A percentile compares a stretch with the other conserved stretches of the same genome.
These are phyloP conservation scores for Uropetala carovei DNA, from an alignment of 2,888 invertebrate genomes.

Conservation along the genomic window DNA sequence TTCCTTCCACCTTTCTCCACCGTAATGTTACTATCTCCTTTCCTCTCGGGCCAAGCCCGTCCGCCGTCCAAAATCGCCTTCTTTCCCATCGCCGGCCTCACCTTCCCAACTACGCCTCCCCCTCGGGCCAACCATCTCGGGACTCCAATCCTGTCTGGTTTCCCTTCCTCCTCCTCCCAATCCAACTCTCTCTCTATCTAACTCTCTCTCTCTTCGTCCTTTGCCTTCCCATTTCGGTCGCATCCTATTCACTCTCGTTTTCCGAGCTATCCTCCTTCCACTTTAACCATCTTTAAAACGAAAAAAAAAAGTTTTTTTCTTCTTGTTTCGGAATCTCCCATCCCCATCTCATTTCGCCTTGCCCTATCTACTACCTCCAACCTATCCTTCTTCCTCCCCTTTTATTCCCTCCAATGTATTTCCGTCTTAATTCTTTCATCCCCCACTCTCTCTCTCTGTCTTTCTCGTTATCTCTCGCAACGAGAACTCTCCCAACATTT, in stretches of 20 bases:
- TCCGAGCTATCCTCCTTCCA: constrained; percentile 19
- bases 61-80: not conserved
- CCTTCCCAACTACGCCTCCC: constrained; percentile 39
- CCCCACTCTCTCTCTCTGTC: constrained; percentile 8
- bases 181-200: constrained; percentile 3
- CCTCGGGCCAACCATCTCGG: constrained; percentile 27
- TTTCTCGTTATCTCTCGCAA: constrained; percentile 26
- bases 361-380: not conserved
- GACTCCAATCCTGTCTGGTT: constrained; percentile 48
- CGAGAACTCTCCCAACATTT: constrained; percentile 16
- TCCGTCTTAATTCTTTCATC: constrained; percentile 54
- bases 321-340: constrained; percentile 9
- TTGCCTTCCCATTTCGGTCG: constrained; percentile 3
- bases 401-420: constrained; percentile 14
- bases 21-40: not conserved
- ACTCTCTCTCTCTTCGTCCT: constrained; percentile 25
- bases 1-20: not conserved
- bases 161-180: not conserved
- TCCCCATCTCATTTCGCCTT: constrained; percentile 8
- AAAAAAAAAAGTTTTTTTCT: not conserved
- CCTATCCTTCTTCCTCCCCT: not conserved
- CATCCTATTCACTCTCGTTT: constrained; percentile 53
- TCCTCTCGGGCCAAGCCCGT: not conserved
- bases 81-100: not conserved
- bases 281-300: not conserved